Evolutionary conservation across 2,797 vertebrate genomes (phyloP).

Genomic region (Peromyscus attwateri): DNA sequence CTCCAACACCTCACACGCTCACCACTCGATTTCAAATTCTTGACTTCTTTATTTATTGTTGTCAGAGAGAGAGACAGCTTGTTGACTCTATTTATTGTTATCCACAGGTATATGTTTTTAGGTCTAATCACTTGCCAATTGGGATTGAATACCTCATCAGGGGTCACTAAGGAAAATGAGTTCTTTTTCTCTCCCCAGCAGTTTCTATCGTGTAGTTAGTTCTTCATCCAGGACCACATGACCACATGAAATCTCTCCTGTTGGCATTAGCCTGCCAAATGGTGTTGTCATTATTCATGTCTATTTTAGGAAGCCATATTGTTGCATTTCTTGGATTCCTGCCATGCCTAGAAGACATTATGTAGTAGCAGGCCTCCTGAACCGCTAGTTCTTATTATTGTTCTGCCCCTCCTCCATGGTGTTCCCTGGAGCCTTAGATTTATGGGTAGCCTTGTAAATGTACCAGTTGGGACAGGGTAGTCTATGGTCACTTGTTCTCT

Average conservation of each 20-base stretch:
- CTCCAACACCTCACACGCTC: neutral
- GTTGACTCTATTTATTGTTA: neutral
- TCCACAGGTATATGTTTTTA: neutral
- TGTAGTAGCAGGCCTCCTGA: neutral
- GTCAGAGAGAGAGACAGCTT: neutral
- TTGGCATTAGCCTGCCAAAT: too few species aligned
- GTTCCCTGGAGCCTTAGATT: neutral
- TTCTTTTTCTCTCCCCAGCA: neutral
- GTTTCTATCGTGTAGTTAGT: neutral
- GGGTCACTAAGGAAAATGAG: neutral
- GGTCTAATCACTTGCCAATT: neutral
- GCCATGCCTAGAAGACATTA: too few species aligned
- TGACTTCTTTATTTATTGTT: neutral
- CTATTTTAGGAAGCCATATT: neutral
- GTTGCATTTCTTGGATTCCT: too few species aligned
- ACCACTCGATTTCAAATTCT: neutral
- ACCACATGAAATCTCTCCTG: neutral
- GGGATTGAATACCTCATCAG: neutral
- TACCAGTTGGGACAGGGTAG: neutral
- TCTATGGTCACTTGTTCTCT: too few species aligned
- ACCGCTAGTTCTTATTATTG: neutral
- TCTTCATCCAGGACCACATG: too few species aligned
- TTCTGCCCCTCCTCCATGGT: neutral
- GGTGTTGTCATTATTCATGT: neutral
- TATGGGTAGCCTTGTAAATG: neutral